Percentiles rank a stretch among this genome's conserved stretches.
phyloP scores from a whole-genome alignment of 2,888 invertebrate species.

The Gandaritis pyraliata region DNA sequence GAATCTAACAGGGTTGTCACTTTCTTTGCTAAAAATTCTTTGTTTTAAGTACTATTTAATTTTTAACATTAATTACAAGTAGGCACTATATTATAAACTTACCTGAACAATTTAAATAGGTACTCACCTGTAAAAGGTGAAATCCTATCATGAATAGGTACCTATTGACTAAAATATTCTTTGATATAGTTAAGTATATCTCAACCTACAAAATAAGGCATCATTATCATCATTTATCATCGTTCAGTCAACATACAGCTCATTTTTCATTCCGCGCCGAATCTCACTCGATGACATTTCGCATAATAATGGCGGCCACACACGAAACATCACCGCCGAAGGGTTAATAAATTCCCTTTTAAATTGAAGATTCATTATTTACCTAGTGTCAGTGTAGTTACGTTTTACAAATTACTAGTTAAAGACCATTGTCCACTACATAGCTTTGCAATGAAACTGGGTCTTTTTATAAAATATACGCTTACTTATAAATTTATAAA shows the following conservation, averaged over 20 bases:
- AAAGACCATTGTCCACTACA: conserved; percentile 31
- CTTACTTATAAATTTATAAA: no score
- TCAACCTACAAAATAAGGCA: no score
- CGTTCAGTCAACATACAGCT: conserved; percentile 48
- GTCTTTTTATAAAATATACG: no score
- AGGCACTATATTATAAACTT: no score
- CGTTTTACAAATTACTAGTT: conserved; percentile 45
- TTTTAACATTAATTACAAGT: no score
- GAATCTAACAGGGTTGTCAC: conserved; percentile 61
- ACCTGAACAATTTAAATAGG: no score
- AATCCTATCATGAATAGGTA: no score
- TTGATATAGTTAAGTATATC: no score
- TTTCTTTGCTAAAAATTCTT: conserved; percentile 11
- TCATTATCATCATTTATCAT: conserved; percentile 38
- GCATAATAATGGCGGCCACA: conserved; percentile 53
- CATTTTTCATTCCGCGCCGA: conserved; percentile 54
- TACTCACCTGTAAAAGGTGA: no score
- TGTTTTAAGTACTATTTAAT: no score
- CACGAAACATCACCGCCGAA: conserved; percentile 44
- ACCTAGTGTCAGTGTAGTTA: conserved; percentile 55
- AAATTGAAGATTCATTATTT: conserved; percentile 57
- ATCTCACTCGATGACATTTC: conserved; percentile 48
- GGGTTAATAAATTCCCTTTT: conserved; percentile 49
- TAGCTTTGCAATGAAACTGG: conserved; percentile 12
- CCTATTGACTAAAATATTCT: no score